These are phyloP conservation scores for Parapsyche elsis DNA, from an alignment of 1,140 invertebrate species.

Conservation along the genomic window DNA sequence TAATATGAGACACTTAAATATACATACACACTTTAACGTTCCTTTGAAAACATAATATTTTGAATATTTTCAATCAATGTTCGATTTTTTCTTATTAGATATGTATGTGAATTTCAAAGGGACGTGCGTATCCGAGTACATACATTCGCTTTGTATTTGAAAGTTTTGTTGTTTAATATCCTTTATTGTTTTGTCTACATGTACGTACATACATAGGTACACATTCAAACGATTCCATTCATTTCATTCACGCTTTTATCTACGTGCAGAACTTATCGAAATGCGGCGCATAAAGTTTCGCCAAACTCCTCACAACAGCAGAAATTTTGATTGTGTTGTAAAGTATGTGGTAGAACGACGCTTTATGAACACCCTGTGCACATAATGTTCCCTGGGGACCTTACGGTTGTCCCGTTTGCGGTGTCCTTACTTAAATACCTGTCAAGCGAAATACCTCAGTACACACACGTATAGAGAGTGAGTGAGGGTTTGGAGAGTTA, in stretches of 20 bases:
- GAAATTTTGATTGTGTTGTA: conserved; percentile 19
- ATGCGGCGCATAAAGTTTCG: not conserved
- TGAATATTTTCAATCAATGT: too few species aligned
- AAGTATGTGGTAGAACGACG: conserved; percentile 7
- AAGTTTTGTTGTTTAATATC: too few species aligned
- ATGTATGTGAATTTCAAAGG: too few species aligned
- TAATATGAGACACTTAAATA: too few species aligned
- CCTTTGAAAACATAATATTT: too few species aligned
- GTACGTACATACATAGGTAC: too few species aligned
- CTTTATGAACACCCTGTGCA: conserved; percentile 12
- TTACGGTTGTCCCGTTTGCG: not conserved
- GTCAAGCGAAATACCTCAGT: conserved; percentile 26
- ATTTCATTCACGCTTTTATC: not conserved
- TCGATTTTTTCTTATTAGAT: too few species aligned
- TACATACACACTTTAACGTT: too few species aligned
- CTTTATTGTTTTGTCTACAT: too few species aligned
- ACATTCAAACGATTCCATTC: not conserved
- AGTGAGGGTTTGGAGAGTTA: not conserved
- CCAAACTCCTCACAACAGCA: too few species aligned
- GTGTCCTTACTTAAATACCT: conserved; percentile 13
- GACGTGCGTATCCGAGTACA: too few species aligned
- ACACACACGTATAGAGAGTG: not conserved
- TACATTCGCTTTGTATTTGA: too few species aligned
- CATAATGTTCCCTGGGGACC: not conserved
- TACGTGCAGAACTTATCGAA: not conserved